Percentiles rank a stretch among this genome's conserved stretches.
These are phyloP conservation scores for Nephrotoma appendiculata DNA, from an alignment of 2,888 invertebrate genomes.

Conservation along the genomic window DNA sequence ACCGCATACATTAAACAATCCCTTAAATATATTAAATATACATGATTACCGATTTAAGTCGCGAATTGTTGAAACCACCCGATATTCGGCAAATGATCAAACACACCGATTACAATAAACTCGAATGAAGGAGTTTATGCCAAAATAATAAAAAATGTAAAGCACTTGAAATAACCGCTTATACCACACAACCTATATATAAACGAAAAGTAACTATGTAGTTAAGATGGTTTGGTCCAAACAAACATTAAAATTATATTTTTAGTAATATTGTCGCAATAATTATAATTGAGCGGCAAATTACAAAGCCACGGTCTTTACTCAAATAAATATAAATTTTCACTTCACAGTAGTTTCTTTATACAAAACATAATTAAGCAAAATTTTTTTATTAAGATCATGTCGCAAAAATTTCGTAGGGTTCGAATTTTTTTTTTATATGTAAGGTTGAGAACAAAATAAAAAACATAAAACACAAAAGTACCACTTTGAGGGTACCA, in stretches of 20 bases:
- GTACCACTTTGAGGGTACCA: background rate
- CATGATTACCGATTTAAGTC: too few relatives aligned
- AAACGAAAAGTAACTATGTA: background rate
- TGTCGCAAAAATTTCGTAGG: background rate
- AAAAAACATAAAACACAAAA: background rate
- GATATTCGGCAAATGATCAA: background rate
- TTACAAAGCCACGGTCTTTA: background rate
- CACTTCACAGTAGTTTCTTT: background rate
- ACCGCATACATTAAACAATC: too few relatives aligned
- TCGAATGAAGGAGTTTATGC: too few relatives aligned
- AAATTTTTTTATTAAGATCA: background rate
- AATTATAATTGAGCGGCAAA: background rate
- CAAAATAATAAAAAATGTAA: background rate
- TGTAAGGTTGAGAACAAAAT: background rate
- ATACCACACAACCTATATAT: background rate
- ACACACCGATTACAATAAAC: background rate
- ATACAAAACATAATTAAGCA: background rate
- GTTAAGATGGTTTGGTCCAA: background rate
- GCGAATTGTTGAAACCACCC: background rate
- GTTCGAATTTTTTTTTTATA: background rate
- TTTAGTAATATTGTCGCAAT: background rate
- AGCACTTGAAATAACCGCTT: background rate
- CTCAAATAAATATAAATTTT: background rate
- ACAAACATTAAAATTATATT: background rate
- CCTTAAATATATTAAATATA: too few relatives aligned